Conservation (phyloP, 2,797 vertebrate genomes). For the Hoplostethus atlanticus region DNA sequence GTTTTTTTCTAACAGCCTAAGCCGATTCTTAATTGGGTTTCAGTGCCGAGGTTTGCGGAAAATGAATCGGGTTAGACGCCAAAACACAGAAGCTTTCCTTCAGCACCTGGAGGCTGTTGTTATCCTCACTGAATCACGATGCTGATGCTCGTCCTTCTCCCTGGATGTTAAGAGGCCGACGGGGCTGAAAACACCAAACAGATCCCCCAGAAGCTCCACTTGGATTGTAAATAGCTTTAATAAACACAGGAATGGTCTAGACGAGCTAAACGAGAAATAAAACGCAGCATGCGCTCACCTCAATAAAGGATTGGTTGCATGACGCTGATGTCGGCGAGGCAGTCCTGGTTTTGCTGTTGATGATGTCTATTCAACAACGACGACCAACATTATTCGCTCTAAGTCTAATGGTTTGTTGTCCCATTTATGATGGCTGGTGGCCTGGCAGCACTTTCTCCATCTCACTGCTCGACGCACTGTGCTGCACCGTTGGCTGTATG, state of each 20-base stretch:
- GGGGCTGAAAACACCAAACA: not conserved
- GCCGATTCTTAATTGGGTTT: not conserved
- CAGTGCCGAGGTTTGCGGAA: constrained; percentile 30
- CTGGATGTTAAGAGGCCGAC: not conserved
- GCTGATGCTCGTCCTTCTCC: constrained; percentile 9
- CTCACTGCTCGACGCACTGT: constrained; percentile 54
- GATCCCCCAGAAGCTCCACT: not conserved
- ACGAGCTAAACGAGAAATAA: constrained; percentile 36
- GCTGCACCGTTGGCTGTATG: constrained; percentile 47
- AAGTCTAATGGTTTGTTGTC: constrained; percentile 1
- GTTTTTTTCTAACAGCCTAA: not conserved
- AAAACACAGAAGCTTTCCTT: constrained; percentile 50
- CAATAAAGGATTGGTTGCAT: constrained; percentile 73
- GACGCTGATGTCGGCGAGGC: constrained; percentile 34
- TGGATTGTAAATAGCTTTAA: not conserved
- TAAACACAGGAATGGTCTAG: constrained; percentile 13
- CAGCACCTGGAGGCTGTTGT: constrained; percentile 56
- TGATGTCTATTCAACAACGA: constrained; percentile 21
- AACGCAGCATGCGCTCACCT: constrained; percentile 71
- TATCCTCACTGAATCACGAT: constrained; percentile 14
- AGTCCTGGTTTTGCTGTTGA: constrained; percentile 18
- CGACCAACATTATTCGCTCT: constrained; percentile 24
- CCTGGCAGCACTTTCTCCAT: constrained; percentile 64
- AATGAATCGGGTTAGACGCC: constrained; percentile 33
- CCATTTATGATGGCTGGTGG: constrained; percentile 24